Conservation (phyloP, 2,888 invertebrate species). For the Heliconius hortense region DNA sequence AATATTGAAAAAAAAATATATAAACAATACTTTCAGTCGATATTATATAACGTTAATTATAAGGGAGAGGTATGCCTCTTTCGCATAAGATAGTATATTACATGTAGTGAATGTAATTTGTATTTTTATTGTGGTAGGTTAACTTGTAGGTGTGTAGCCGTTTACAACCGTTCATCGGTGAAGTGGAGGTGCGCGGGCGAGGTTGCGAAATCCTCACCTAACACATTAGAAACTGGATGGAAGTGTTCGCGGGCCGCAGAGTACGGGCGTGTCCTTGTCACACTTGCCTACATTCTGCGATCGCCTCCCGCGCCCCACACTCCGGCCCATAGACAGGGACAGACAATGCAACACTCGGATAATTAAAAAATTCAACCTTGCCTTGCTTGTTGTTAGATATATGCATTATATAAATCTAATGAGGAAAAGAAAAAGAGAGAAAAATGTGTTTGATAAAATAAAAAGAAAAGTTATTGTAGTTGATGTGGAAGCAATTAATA, state of each 20-base stretch:
- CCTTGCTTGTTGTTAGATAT: conserved; percentile 14
- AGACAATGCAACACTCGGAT: conserved; percentile 74
- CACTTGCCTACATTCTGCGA: conserved; percentile 81
- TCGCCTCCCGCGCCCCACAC: conserved; percentile 67
- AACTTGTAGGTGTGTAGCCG: conserved; percentile 63
- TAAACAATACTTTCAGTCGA: not conserved
- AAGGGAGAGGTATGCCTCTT: not conserved
- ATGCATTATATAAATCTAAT: conserved; percentile 12
- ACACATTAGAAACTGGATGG: conserved; percentile 81
- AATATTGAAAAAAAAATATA: not conserved
- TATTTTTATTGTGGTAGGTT: conserved; percentile 56
- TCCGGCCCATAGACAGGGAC: conserved; percentile 64
- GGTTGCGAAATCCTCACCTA: conserved; percentile 76
- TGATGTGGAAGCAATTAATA: conserved; percentile 29
- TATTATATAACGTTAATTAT: not conserved
- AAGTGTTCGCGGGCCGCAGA: conserved; percentile 71
- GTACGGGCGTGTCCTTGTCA: conserved; percentile 82
- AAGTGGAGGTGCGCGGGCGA: conserved; percentile 63
- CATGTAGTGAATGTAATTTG: conserved; percentile 48
- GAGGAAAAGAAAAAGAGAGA: not conserved
- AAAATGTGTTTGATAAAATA: not conserved
- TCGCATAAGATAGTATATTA: conserved; percentile 39
- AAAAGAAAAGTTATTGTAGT: not conserved
- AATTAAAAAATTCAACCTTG: conserved; percentile 60
- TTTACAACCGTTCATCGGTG: conserved; percentile 64